These are phyloP conservation scores for Xanthia togata DNA, from an alignment of 2,888 invertebrate species.

Conservation along the genomic window DNA sequence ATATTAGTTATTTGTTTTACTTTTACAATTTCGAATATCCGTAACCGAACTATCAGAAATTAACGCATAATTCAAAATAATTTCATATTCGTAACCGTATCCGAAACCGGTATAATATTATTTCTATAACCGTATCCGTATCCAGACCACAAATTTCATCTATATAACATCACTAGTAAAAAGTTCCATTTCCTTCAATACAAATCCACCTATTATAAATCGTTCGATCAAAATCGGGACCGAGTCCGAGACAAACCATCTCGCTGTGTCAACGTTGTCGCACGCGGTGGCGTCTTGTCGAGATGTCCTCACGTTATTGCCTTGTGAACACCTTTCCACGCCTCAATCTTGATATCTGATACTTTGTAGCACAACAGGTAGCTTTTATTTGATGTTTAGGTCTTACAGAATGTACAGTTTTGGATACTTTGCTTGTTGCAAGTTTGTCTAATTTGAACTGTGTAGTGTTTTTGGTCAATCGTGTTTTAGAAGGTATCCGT, in stretches of 20 bases:
- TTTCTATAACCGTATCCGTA: too few species aligned
- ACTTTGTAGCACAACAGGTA: constrained; percentile 49
- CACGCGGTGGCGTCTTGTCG: constrained; percentile 24
- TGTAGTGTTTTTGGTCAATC: not conserved
- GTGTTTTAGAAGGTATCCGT: too few species aligned
- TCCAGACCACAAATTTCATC: too few species aligned
- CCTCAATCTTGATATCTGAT: constrained; percentile 51
- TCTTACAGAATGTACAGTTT: not conserved
- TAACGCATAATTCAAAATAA: too few species aligned
- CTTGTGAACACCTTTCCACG: constrained; percentile 45
- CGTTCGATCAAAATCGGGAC: constrained; percentile 39
- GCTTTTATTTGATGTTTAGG: constrained; percentile 37
- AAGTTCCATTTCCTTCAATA: not conserved
- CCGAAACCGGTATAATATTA: too few species aligned
- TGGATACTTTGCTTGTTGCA: not conserved
- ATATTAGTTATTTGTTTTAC: too few species aligned
- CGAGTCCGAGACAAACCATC: constrained; percentile 11
- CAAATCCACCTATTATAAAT: constrained; percentile 26
- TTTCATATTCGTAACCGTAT: too few species aligned
- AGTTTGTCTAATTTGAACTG: not conserved
- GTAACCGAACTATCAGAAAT: too few species aligned
- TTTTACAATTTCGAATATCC: too few species aligned
- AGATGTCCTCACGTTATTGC: constrained; percentile 41
- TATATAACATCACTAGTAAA: too few species aligned
- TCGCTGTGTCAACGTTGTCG: constrained; percentile 22